Conservation (phyloP, 2,113 vertebrate species). For the Actenoides hombroni region DNA sequence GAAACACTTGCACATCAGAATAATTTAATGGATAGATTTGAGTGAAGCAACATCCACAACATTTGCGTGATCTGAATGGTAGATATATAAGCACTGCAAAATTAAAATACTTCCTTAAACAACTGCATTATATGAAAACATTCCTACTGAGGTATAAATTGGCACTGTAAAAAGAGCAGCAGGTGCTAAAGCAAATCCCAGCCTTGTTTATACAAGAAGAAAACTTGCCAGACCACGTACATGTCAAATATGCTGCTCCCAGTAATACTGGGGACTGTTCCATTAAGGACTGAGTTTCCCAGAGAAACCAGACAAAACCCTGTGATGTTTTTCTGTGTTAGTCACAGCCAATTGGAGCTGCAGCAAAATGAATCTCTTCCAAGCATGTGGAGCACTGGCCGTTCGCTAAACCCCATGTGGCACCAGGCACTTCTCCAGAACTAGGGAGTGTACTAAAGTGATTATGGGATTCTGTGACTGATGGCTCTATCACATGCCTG, state of each 20-base stretch:
- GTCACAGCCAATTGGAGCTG: background rate
- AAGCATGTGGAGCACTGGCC: background rate
- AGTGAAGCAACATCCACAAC: background rate
- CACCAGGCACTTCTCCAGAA: slow-evolving; percentile 29
- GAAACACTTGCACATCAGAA: background rate
- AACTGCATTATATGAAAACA: background rate
- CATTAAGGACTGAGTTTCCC: background rate
- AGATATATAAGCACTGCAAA: background rate
- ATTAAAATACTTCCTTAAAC: slow-evolving; percentile 23
- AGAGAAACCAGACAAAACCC: background rate
- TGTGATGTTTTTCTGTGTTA: background rate
- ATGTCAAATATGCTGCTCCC: background rate
- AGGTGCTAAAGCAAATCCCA: slow-evolving; percentile 37
- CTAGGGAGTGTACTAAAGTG: background rate
- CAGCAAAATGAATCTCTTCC: slow-evolving; percentile 12
- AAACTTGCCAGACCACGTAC: slow-evolving; percentile 6
- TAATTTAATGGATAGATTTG: background rate
- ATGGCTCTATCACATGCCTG: slow-evolving; percentile 31
- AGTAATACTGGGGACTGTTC: background rate
- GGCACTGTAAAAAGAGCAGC: background rate
- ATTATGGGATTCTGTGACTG: slow-evolving; percentile 33
- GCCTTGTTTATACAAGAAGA: background rate
- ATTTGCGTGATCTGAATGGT: background rate
- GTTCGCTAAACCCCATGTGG: background rate
- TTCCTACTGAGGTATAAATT: slow-evolving; percentile 25